Evolutionary conservation across 2,113 vertebrate species (phyloP).

Genomic region (Hemiprocne comata): DNA sequence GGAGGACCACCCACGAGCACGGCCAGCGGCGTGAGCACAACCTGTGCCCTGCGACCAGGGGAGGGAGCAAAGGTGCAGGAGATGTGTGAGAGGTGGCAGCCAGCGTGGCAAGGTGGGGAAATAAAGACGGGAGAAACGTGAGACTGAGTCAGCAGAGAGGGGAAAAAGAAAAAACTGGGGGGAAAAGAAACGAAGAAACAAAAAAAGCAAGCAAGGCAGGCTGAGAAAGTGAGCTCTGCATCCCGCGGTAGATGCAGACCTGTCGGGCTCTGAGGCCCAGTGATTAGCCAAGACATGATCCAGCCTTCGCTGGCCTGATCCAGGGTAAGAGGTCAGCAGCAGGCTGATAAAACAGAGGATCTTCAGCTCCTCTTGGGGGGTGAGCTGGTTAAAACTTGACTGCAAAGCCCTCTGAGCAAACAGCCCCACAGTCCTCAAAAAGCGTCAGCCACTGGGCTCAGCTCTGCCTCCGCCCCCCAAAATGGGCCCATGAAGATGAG

Average conservation of each 20-base stretch:
- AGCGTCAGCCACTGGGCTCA: fast-evolving
- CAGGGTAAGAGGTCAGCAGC: conserved; percentile 44
- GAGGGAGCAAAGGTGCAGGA: background rate
- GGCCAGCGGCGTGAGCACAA: fast-evolving
- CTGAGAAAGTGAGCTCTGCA: background rate
- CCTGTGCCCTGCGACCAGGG: fast-evolving
- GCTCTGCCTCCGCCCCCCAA: fast-evolving
- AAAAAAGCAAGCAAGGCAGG: background rate
- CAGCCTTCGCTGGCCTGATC: conserved; percentile 6
- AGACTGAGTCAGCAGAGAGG: background rate
- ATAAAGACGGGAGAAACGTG: background rate
- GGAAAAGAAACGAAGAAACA: no score
- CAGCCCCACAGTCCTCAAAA: background rate
- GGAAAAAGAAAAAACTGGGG: no score
- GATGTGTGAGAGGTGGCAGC: background rate
- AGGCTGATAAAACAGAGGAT: conserved; percentile 32
- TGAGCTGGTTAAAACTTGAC: fast-evolving
- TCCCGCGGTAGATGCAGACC: background rate
- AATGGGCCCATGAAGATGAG: fast-evolving
- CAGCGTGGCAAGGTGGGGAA: background rate
- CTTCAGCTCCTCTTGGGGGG: background rate
- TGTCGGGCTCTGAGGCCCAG: background rate
- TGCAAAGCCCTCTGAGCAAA: background rate
- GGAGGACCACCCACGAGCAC: conserved; percentile 35
- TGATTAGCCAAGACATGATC: conserved; percentile 41